Evolutionary conservation across 2,888 invertebrate genomes (phyloP).

Genomic region (Cataglyphis livida): DNA sequence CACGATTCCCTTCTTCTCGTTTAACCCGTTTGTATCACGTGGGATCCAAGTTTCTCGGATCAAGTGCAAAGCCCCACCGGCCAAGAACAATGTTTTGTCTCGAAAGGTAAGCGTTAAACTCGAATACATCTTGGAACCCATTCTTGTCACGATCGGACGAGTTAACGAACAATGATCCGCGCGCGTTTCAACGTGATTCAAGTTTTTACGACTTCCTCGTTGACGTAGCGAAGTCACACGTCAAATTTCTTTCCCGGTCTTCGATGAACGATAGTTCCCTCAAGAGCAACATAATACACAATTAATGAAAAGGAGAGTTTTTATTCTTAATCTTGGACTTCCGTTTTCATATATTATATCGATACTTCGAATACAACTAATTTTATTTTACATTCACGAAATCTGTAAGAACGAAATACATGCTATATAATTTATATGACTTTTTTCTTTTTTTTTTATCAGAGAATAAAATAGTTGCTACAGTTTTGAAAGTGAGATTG

Average conservation of each 20-base stretch:
- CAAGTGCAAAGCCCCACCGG: neutral
- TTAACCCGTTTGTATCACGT: neutral
- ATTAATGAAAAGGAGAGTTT: neutral
- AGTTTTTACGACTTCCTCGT: conserved; percentile 26
- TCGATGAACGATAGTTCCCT: conserved; percentile 9
- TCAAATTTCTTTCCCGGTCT: conserved; percentile 14
- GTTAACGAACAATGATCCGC: conserved; percentile 34
- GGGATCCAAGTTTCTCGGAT: neutral
- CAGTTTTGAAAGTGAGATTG: neutral
- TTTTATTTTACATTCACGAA: neutral
- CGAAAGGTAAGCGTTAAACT: conserved; percentile 7
- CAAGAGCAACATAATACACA: neutral
- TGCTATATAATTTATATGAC: neutral
- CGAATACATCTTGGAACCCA: conserved; percentile 6
- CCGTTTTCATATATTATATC: neutral
- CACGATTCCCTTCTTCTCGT: conserved; percentile 2
- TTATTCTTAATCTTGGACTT: conserved; percentile 3
- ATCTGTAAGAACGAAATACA: neutral
- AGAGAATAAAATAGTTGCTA: neutral
- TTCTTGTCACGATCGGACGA: conserved; percentile 33
- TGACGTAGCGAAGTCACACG: neutral
- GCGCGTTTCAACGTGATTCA: conserved; percentile 16
- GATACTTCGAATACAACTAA: neutral
- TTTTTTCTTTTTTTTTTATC: neutral
- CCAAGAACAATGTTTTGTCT: conserved; percentile 23